These are phyloP conservation scores for Euzophera pinguis DNA, from an alignment of 2,888 invertebrate genomes.

Conservation along the genomic window DNA sequence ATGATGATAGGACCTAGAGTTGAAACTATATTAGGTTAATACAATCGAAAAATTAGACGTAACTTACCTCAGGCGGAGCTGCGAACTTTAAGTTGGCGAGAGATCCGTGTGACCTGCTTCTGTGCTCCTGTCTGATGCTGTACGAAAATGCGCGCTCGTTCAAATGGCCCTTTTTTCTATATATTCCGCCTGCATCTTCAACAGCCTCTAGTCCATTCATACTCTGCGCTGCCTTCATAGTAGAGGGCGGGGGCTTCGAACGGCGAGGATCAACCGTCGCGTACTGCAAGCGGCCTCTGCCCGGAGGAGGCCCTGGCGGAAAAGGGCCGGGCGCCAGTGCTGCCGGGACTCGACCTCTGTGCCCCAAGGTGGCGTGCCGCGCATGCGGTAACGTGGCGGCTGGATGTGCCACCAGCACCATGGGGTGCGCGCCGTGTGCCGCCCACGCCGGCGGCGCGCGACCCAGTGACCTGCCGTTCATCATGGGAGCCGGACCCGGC, in stretches of 20 bases:
- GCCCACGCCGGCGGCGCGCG: slow-evolving; percentile 71
- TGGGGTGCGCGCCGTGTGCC: slow-evolving; percentile 53
- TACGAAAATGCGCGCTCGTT: slow-evolving; percentile 96
- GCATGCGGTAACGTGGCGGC: slow-evolving; percentile 69
- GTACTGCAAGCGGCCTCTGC: slow-evolving; percentile 74
- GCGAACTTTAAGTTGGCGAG: slow-evolving; percentile 94
- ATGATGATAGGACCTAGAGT: slow-evolving; percentile 8
- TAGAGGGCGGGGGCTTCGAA: slow-evolving; percentile 81
- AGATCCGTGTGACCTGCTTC: slow-evolving; percentile 95
- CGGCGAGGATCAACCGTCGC: slow-evolving; percentile 83
- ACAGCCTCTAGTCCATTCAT: slow-evolving; percentile 83
- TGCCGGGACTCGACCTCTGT: slow-evolving; percentile 80
- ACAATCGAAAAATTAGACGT: background rate
- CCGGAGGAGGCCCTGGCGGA: slow-evolving; percentile 56
- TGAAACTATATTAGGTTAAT: background rate
- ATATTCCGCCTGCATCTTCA: slow-evolving; percentile 85
- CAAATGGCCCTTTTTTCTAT: slow-evolving; percentile 93
- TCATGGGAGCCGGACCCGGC: slow-evolving; percentile 70
- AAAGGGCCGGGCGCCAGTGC: slow-evolving; percentile 72
- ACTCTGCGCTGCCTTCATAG: slow-evolving; percentile 84
- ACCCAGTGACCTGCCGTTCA: slow-evolving; percentile 66
- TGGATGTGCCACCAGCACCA: slow-evolving; percentile 72
- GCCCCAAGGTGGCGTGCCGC: slow-evolving; percentile 72
- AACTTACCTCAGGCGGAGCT: slow-evolving; percentile 81
- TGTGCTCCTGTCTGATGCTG: slow-evolving; percentile 95